A percentile compares a stretch with the other conserved stretches of the same genome.
Conservation (phyloP, 2,113 vertebrate species). For the Gymnorhina tibicen region DNA sequence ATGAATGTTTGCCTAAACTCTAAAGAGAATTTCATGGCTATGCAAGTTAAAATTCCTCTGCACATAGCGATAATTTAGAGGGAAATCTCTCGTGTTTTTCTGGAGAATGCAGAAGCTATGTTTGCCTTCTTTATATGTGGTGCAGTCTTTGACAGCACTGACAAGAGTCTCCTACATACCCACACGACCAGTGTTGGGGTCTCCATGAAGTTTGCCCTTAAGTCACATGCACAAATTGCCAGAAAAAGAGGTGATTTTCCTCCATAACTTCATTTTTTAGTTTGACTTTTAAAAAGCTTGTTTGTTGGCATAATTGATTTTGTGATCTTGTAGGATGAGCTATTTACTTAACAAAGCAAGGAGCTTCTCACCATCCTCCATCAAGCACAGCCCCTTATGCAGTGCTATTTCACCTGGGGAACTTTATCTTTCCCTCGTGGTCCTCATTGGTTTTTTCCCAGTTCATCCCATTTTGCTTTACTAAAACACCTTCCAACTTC, state of each 20-base stretch:
- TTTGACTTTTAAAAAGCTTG: neutral
- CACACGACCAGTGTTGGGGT: neutral
- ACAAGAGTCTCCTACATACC: neutral
- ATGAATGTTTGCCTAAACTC: neutral
- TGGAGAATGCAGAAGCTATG: neutral
- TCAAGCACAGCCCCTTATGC: neutral
- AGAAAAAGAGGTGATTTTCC: neutral
- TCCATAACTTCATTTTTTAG: neutral
- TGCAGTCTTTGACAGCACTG: neutral
- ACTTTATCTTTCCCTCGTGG: neutral
- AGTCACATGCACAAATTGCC: accelerated
- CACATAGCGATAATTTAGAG: neutral
- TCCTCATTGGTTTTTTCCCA: neutral
- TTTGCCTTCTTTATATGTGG: neutral
- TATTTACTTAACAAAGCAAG: neutral
- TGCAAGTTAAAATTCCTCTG: slow-evolving; percentile 5
- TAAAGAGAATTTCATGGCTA: neutral
- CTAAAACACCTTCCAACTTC: neutral
- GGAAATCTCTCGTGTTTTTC: neutral
- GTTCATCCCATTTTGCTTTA: neutral
- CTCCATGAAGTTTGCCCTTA: neutral
- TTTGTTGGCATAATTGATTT: neutral
- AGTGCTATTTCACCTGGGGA: neutral
- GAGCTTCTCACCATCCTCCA: neutral
- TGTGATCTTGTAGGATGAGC: neutral